Percentiles rank a stretch among this genome's conserved stretches.
These are phyloP conservation scores for Colletes latitarsis DNA, from an alignment of 1,140 invertebrate genomes.

Conservation along the genomic window DNA sequence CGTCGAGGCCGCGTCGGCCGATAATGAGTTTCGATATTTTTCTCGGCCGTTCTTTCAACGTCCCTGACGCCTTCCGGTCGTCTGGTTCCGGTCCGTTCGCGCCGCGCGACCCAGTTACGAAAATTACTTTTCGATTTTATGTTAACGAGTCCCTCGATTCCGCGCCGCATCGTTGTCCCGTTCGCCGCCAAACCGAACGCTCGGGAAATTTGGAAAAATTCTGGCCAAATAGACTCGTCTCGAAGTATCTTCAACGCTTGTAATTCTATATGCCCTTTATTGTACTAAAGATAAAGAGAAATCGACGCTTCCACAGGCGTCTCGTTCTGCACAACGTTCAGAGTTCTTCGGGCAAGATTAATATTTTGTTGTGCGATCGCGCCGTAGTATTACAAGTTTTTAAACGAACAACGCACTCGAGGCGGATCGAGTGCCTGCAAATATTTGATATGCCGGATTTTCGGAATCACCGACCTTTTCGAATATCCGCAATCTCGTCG, in stretches of 20 bases:
- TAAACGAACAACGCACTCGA: neutral
- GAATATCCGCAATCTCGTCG: slow-evolving; percentile 38
- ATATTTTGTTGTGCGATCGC: too few relatives aligned
- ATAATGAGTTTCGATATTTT: slow-evolving; percentile 45
- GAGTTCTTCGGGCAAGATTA: too few relatives aligned
- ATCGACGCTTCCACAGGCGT: too few relatives aligned
- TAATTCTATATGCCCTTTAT: too few relatives aligned
- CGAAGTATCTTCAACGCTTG: too few relatives aligned
- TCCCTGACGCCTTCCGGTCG: neutral
- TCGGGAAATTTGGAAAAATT: too few relatives aligned
- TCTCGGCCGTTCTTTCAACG: slow-evolving; percentile 18
- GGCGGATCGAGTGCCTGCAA: neutral
- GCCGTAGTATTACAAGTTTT: slow-evolving; percentile 19
- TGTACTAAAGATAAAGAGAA: too few relatives aligned
- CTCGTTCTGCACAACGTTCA: too few relatives aligned
- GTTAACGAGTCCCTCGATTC: neutral
- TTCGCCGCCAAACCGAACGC: too few relatives aligned
- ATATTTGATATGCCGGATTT: slow-evolving; percentile 36
- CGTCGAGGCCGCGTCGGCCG: neutral
- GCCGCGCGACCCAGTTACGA: neutral
- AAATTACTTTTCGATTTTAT: slow-evolving; percentile 2
- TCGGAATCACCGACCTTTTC: slow-evolving; percentile 39
- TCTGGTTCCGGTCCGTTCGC: neutral
- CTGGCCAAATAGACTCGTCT: too few relatives aligned
- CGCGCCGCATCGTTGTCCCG: neutral